Evolutionary conservation across 2,797 vertebrate genomes (phyloP).

Genomic region (Sciurus vulgaris): DNA sequence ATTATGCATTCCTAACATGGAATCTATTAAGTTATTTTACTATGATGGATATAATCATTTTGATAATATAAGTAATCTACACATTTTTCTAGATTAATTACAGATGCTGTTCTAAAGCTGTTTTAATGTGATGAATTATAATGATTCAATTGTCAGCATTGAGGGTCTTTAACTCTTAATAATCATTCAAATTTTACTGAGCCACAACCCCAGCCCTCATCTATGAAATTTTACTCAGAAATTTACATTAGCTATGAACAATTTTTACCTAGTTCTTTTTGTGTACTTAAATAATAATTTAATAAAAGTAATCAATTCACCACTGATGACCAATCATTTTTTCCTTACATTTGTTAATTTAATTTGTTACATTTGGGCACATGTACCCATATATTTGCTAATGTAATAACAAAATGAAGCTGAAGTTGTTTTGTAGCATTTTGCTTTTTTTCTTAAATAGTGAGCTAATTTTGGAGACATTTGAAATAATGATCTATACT

Average conservation of each 20-base stretch:
- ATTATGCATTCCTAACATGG: constrained; percentile 81
- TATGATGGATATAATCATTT: constrained; percentile 81
- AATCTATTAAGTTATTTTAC: constrained; percentile 81
- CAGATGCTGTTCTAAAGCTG: constrained; percentile 71
- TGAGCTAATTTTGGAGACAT: not conserved
- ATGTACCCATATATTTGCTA: too few species aligned
- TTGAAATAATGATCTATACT: constrained; percentile 36
- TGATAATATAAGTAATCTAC: constrained; percentile 77
- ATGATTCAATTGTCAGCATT: constrained; percentile 64
- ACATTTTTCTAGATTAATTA: constrained; percentile 80
- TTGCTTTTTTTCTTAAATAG: not conserved
- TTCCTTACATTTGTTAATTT: not conserved
- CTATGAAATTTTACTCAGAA: constrained; percentile 35
- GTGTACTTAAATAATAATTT: constrained; percentile 26
- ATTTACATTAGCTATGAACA: constrained; percentile 1
- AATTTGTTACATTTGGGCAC: too few species aligned
- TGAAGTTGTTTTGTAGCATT: not conserved
- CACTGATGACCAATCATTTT: not conserved
- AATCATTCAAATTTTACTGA: constrained; percentile 78
- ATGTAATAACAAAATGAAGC: not conserved
- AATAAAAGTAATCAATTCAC: constrained; percentile 27
- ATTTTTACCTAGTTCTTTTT: not conserved
- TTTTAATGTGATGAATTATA: constrained; percentile 75
- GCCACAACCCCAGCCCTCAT: not conserved
- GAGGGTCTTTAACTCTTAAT: constrained; percentile 71